A percentile compares a stretch with the other conserved stretches of the same genome.
These are phyloP conservation scores for Chiloscyllium plagiosum DNA, from an alignment of 2,113 vertebrate genomes.

Conservation along the genomic window DNA sequence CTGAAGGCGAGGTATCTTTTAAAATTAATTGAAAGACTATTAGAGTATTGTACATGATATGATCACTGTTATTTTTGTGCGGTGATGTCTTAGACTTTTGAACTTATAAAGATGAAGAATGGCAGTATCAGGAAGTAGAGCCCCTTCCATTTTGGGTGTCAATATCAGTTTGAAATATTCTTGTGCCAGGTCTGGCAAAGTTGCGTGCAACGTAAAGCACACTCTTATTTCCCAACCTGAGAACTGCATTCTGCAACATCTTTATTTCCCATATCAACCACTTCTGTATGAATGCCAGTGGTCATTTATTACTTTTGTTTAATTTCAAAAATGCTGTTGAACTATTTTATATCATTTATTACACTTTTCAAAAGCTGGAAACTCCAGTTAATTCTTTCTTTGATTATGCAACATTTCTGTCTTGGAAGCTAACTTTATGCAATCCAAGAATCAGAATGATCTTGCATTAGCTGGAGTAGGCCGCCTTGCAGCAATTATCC, in stretches of 20 bases:
- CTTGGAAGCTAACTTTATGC: background rate
- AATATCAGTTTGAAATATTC: background rate
- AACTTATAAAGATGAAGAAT: background rate
- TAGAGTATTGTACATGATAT: background rate
- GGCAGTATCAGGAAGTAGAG: background rate
- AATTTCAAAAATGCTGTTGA: background rate
- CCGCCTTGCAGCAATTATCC: background rate
- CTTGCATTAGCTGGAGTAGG: background rate
- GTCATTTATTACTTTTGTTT: background rate
- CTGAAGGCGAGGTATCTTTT: background rate
- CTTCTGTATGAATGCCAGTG: background rate
- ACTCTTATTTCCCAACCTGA: background rate
- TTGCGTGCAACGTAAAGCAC: background rate
- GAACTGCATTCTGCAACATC: background rate
- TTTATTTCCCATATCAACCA: background rate
- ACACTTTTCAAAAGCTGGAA: background rate
- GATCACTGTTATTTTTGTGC: background rate
- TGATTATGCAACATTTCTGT: background rate
- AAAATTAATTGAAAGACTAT: background rate
- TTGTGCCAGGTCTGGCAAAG: background rate
- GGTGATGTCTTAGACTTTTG: background rate
- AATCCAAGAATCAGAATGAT: background rate
- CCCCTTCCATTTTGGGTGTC: background rate
- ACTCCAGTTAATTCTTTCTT: background rate
- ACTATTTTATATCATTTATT: background rate